Base-by-base conservation (phyloP, 2,888 invertebrate genomes). In the Meiosimyza decipiens region DNA sequence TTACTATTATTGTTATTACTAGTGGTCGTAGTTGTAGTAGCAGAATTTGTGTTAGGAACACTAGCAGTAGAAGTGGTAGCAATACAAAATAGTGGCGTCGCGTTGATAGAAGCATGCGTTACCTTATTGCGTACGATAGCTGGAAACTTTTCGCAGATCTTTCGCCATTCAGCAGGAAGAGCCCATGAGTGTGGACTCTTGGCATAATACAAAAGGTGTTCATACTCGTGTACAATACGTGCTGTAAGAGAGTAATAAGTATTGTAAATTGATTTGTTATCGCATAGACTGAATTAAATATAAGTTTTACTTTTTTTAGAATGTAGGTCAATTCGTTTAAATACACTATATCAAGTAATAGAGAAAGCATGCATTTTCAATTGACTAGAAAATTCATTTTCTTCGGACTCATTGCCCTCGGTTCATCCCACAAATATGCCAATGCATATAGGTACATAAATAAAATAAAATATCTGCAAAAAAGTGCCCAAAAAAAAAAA, bases 111-210 rank as follows among this genome's bases (percentile, higher is more conserved):
- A 71, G 64, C 82, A 83, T 83, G 68, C 78, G 77, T 87, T 87
- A 87, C 87, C 87, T 87, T 87, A 80, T 87, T 87, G 79, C 87
- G 86, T 75, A 87, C 75, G 77, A 87, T 85, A 76, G 84, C 80
- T 77, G 87, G 87, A 74, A 80, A 80, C 74, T 81, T 83, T 73
- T 86, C 85, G 75, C 82, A 77, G 72, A 87, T 87, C 76, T 82
- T 84, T 51, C 80, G 79, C 86, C 87, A 87, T 57, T 86, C 86
- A 55, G 67, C 80, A 73, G 87, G 87, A 74, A 87, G 75, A 60
- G 83, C 83, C 85, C 86, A 86, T 68, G 87, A 82, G 76, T 86
- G 87, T 62, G 86, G 87, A 78, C 86, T 86, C 76, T 85, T 86
- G 67, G 87, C 82, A 79, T 84, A 87, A 76, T 81, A 85, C 76